Evolutionary conservation across 2,113 vertebrate genomes (phyloP).

Genomic region (Varanus komodoensis): DNA sequence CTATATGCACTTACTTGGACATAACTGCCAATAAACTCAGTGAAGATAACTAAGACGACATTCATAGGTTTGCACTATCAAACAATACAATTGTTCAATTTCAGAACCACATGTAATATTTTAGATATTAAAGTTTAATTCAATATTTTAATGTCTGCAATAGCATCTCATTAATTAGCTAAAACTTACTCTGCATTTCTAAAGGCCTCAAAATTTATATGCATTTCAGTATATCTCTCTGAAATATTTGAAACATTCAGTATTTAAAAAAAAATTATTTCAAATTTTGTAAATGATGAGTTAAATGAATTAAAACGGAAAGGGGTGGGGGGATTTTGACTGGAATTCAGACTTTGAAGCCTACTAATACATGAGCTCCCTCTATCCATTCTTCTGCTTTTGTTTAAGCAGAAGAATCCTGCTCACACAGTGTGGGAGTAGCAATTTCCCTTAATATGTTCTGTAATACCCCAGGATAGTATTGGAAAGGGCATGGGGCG

Average conservation of each 20-base stretch:
- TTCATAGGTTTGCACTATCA: no score
- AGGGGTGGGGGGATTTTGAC: conserved; percentile 2
- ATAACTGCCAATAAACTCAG: neutral
- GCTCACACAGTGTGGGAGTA: no score
- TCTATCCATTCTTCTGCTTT: no score
- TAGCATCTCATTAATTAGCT: neutral
- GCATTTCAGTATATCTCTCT: neutral
- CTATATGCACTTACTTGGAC: neutral
- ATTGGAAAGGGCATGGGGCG: no score
- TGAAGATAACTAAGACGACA: neutral
- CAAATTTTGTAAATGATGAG: conserved; percentile 10
- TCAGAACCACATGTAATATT: neutral
- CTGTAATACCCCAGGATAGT: no score
- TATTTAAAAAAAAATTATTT: neutral
- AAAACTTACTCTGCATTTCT: neutral
- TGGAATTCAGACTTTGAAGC: no score
- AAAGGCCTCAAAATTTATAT: conserved; percentile 23
- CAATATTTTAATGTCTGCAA: neutral
- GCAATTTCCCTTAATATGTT: no score
- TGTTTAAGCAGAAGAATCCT: no score
- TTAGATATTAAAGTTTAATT: neutral
- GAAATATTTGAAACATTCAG: neutral
- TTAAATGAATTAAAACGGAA: conserved; percentile 18
- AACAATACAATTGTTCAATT: neutral
- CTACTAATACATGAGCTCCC: no score